Conservation (phyloP, 2,888 invertebrate genomes). For the Hybos culiciformis region DNA sequence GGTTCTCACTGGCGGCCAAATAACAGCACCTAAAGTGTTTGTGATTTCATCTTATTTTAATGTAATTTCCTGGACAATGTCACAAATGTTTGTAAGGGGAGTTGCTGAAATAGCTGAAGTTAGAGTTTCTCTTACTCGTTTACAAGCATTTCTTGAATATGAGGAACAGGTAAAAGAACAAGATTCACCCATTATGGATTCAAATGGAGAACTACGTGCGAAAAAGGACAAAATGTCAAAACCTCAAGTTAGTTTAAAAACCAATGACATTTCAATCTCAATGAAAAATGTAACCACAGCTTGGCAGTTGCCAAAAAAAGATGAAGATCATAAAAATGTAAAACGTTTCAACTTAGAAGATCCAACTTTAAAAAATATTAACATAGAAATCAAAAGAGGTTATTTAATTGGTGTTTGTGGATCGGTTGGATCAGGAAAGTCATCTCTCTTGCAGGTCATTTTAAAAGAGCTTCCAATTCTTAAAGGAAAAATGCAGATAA, state of each 20-base stretch:
- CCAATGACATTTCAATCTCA: slow-evolving; percentile 10
- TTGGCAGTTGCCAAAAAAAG: slow-evolving; percentile 30
- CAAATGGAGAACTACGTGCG: not conserved
- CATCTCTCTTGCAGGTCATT: slow-evolving; percentile 51
- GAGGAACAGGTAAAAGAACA: slow-evolving; percentile 24
- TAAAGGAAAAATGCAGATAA: slow-evolving; percentile 41
- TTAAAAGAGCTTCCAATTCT: slow-evolving; percentile 54
- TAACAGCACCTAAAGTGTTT: slow-evolving; percentile 49
- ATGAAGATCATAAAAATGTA: not conserved
- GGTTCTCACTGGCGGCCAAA: slow-evolving; percentile 46
- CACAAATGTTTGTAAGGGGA: slow-evolving; percentile 46
- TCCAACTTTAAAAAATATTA: slow-evolving; percentile 39
- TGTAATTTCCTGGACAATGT: slow-evolving; percentile 42
- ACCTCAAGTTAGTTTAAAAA: not conserved
- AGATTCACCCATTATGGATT: not conserved
- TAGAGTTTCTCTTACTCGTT: slow-evolving; percentile 56
- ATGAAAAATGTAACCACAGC: slow-evolving; percentile 33
- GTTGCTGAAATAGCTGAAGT: slow-evolving; percentile 71
- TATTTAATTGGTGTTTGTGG: slow-evolving; percentile 58
- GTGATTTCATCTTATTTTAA: slow-evolving; percentile 43
- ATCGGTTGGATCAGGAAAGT: slow-evolving; percentile 63
- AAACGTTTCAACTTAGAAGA: not conserved
- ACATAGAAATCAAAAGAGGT: slow-evolving; percentile 41
- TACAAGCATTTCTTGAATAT: slow-evolving; percentile 38
- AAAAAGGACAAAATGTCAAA: not conserved